These are phyloP conservation scores for Chloebia gouldiae DNA, from an alignment of 2,113 vertebrate genomes.

Conservation along the genomic window DNA sequence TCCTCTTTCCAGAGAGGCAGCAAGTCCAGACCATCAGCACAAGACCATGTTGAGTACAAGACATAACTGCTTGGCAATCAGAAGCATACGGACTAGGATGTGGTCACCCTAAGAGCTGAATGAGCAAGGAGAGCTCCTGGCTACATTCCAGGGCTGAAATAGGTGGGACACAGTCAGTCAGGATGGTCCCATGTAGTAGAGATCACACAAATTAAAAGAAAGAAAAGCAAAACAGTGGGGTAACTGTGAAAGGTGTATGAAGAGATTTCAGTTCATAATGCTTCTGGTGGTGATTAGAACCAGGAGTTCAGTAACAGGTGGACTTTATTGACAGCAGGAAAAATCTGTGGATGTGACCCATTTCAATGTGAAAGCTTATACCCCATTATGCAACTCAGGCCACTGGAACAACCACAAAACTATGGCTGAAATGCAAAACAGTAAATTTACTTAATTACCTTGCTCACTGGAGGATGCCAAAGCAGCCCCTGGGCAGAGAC, in stretches of 20 bases:
- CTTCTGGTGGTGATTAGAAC: background rate
- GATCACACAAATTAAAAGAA: background rate
- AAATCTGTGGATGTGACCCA: background rate
- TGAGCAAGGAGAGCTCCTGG: background rate
- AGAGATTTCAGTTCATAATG: background rate
- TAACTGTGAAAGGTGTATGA: background rate
- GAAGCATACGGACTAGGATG: background rate
- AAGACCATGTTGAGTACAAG: background rate
- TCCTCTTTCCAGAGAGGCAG: background rate
- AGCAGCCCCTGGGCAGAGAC: too few relatives aligned
- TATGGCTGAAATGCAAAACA: background rate
- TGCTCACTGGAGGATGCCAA: fast-evolving
- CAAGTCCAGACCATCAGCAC: background rate
- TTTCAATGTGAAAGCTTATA: background rate
- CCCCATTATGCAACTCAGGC: background rate
- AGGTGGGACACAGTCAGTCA: background rate
- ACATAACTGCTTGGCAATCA: background rate
- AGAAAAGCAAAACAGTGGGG: background rate
- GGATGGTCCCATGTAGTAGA: background rate
- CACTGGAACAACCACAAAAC: background rate
- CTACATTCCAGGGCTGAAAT: background rate
- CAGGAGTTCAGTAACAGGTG: background rate
- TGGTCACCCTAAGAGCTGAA: background rate
- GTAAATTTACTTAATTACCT: background rate
- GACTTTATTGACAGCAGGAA: background rate